These are phyloP conservation scores for Dryobota labecula DNA, from an alignment of 2,888 invertebrate species.

Conservation along the genomic window DNA sequence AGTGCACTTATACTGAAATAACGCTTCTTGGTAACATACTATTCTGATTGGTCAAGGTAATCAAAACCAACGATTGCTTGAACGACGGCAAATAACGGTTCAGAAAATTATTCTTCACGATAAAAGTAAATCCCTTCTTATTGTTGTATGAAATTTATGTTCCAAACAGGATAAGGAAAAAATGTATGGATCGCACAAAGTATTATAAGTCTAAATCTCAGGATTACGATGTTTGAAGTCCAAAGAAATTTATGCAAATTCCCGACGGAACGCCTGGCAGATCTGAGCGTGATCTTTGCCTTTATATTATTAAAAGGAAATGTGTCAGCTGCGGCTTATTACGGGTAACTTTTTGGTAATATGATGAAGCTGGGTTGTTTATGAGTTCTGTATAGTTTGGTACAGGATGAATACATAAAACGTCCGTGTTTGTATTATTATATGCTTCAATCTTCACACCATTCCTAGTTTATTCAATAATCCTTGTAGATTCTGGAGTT, in stretches of 20 bases:
- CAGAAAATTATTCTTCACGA: conserved; percentile 27
- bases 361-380: conserved; percentile 18
- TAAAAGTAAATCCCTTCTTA: conserved; percentile 22
- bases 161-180: conserved; percentile 42
- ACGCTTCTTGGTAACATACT: conserved; percentile 45
- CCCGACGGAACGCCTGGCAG: conserved; percentile 33
- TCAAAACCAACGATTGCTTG: conserved; percentile 23
- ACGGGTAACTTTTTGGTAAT: conserved; percentile 20
- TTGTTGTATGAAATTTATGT: conserved; percentile 20
- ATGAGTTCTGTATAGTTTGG: conserved; percentile 13
- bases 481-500: background rate
- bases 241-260: conserved; percentile 62
- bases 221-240: conserved; percentile 52
- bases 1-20: conserved; percentile 36
- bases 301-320: conserved; percentile 49
- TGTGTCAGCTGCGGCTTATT: conserved; percentile 35
- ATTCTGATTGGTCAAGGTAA: conserved; percentile 44
- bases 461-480: background rate
- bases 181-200: conserved; percentile 42
- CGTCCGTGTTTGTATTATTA: background rate
- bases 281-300: conserved; percentile 44
- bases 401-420: conserved; percentile 14
- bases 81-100: conserved; percentile 18
- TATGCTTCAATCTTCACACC: background rate
- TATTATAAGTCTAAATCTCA: conserved; percentile 54